Base-by-base conservation (phyloP, 2,797 vertebrate genomes). In the Podargus strigoides region DNA sequence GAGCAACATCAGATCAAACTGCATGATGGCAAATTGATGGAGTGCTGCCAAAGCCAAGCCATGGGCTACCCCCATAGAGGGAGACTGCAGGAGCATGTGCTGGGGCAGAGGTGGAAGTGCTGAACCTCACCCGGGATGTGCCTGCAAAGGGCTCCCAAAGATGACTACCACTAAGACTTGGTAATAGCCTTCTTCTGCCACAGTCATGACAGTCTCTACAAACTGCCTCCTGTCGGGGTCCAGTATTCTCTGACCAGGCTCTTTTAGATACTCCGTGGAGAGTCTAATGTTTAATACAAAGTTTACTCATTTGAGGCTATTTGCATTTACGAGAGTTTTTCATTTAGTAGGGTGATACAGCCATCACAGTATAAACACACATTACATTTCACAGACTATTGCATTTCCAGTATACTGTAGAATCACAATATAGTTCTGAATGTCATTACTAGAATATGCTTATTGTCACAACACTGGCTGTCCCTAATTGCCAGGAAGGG, bases 21-120 rank as follows among this genome's bases (percentile, higher is more conserved):
- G 49, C 0, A 0, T 30, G 36, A 36, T 24, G 30, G 10, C 5
- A 1, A 3, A 28, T 12, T 1, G 3, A 13, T 16, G 30, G 46
- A 73, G 24, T 41, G 41, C 28, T 89, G 49, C 24, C 37, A 76
- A 79, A 87, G 50, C 24, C 36, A 60, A 42, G 32, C 14, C 28
- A 75, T 62, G 63, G 26, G 30, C 11, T 70, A 34, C 8, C 11
- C 34, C 19, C 28, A 12, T 14, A 58, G 42, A 42, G 18, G 16
- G 30, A 68, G 26, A 1, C n/a, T 18, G 6, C 18, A 23, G 14
- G 22, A 17, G 4, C n/a, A 21, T 10, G 8, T 24, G 20, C 37
- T 1, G 10, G 13, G 6, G 19, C 4, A 2, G 20, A 62, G 42
- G 15, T 36, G 28, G 21, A 72, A 10, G 17, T 52, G 50, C 55